phyloP scores from a whole-genome alignment of 2,888 invertebrate genomes.

The Leptopilina syphax region DNA sequence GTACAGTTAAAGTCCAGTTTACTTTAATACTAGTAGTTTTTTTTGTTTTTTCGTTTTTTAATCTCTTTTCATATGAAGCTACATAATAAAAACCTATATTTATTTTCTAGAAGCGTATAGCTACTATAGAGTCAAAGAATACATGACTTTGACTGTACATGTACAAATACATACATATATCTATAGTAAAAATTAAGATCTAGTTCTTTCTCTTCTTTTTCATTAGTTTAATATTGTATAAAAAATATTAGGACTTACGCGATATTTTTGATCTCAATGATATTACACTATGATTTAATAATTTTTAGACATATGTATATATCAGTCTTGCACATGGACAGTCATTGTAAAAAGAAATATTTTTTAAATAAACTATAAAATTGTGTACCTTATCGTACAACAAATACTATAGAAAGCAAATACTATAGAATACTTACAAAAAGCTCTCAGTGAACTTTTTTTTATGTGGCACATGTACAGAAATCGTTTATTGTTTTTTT shows the following conservation, averaged over 20 bases:
- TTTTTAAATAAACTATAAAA: slow-evolving; percentile 11
- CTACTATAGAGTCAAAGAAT: slow-evolving; percentile 20
- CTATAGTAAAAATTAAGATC: not conserved
- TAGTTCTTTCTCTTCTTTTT: too few relatives aligned
- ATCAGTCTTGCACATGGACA: slow-evolving; percentile 36
- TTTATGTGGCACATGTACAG: slow-evolving; percentile 9
- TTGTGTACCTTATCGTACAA: not conserved
- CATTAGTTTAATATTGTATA: not conserved
- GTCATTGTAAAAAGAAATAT: slow-evolving; percentile 7
- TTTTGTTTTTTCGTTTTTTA: not conserved
- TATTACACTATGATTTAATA: slow-evolving; percentile 16
- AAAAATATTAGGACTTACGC: slow-evolving; percentile 30
- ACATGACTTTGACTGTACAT: slow-evolving; percentile 20
- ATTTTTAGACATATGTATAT: slow-evolving; percentile 10
- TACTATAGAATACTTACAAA: not conserved
- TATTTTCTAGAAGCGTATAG: not conserved
- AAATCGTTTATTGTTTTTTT: not conserved
- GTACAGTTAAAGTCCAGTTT: slow-evolving; percentile 19
- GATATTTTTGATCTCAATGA: slow-evolving; percentile 26
- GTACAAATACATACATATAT: slow-evolving; percentile 22
- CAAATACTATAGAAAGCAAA: slow-evolving; percentile 4
- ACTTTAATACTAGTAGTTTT: slow-evolving; percentile 5
- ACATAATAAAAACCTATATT: not conserved
- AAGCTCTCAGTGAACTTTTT: not conserved
- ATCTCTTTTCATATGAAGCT: slow-evolving; percentile 4